A percentile compares a stretch with the other conserved stretches of the same genome.
Evolutionary conservation across 2,113 vertebrate species (phyloP).

Genomic region (Clarias gariepinus): DNA sequence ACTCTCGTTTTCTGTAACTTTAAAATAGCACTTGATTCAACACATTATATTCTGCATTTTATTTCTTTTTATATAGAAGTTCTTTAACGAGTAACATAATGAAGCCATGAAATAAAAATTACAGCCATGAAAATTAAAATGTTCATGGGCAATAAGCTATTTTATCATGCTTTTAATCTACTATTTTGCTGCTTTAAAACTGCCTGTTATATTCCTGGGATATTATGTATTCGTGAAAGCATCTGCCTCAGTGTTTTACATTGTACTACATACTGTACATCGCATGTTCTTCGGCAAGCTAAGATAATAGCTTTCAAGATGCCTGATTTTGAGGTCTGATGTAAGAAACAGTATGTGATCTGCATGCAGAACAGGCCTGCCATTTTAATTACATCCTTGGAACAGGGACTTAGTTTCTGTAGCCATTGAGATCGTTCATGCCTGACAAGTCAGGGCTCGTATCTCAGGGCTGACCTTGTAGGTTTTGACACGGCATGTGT

Average conservation of each 20-base stretch:
- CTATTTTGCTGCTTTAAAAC: neutral
- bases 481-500: slow-evolving; percentile 51
- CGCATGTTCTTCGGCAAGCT: neutral
- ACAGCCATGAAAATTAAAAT: neutral
- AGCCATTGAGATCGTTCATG: slow-evolving; percentile 43
- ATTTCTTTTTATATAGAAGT: neutral
- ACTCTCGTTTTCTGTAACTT: neutral
- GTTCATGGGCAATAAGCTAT: neutral
- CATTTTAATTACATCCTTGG: slow-evolving; percentile 49
- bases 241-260: neutral
- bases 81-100: neutral
- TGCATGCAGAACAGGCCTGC: neutral
- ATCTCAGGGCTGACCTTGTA: slow-evolving; percentile 59
- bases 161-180: neutral
- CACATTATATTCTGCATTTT: neutral
- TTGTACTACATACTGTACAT: neutral
- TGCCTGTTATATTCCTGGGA: neutral
- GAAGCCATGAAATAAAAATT: neutral
- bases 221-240: neutral
- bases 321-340: neutral
- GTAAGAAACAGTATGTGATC: neutral
- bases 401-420: slow-evolving; percentile 35
- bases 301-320: neutral
- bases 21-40: neutral
- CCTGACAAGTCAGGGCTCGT: slow-evolving; percentile 29